phyloP scores from a whole-genome alignment of 2,888 invertebrate species.

The Patella pellucida region DNA sequence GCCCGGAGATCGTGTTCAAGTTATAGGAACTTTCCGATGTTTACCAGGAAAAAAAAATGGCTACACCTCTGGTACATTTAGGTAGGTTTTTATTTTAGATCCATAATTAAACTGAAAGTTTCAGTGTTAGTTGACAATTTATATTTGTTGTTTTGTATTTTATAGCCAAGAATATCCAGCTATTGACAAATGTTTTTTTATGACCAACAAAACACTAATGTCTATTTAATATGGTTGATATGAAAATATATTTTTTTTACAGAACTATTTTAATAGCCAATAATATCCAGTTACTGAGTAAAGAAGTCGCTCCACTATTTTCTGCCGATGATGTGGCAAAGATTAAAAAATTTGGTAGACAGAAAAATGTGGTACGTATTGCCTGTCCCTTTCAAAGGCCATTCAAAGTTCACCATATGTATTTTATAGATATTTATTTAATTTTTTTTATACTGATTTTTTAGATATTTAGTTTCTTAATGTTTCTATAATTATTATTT shows the following conservation, averaged over 20 bases:
- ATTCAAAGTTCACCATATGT: too few species aligned
- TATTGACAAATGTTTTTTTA: constrained; percentile 56
- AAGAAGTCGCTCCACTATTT: constrained; percentile 81
- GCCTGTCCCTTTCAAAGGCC: too few species aligned
- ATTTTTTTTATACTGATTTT: too few species aligned
- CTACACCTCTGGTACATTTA: constrained; percentile 89
- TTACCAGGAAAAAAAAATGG: constrained; percentile 93
- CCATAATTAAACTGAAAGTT: too few species aligned
- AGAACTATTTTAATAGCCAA: constrained; percentile 95
- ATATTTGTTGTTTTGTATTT: too few species aligned
- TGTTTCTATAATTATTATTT: too few species aligned
- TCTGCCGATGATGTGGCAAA: constrained; percentile 88
- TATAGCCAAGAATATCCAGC: constrained; percentile 50
- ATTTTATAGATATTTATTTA: too few species aligned
- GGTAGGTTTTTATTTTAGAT: constrained; percentile 53
- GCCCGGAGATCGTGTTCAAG: constrained; percentile 96
- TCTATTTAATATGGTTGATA: neutral
- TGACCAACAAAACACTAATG: too few species aligned
- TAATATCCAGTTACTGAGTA: constrained; percentile 89
- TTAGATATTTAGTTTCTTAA: too few species aligned
- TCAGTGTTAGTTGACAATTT: too few species aligned
- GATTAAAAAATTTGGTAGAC: constrained; percentile 83
- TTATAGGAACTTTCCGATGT: constrained; percentile 94
- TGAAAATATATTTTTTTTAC: constrained; percentile 53
- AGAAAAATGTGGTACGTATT: constrained; percentile 59